Conservation (phyloP, 2,113 vertebrate genomes). For the Triplophysa rosa region DNA sequence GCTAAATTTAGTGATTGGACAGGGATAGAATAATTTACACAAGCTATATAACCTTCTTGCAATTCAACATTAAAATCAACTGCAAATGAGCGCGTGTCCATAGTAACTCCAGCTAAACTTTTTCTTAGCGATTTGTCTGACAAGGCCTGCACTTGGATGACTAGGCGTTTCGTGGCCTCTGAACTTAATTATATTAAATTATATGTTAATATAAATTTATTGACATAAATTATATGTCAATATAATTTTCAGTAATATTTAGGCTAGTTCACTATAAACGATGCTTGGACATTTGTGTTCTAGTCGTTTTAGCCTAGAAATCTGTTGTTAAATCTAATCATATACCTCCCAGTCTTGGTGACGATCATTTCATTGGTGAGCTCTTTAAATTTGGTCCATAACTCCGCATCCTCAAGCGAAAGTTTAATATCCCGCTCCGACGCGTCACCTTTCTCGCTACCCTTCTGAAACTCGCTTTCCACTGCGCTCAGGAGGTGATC, state of each 20-base stretch:
- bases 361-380: constrained; percentile 83
- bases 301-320: too few relatives aligned
- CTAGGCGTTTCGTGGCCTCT: background rate
- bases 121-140: background rate
- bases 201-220: too few relatives aligned
- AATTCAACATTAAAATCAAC: too few relatives aligned
- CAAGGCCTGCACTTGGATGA: background rate
- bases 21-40: too few relatives aligned
- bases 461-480: constrained; percentile 78
- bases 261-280: background rate
- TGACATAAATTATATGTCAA: too few relatives aligned
- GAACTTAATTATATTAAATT: too few relatives aligned
- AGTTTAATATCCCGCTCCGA: constrained; percentile 80
- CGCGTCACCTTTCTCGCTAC: constrained; percentile 78
- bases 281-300: too few relatives aligned
- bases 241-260: background rate
- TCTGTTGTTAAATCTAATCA: background rate
- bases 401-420: constrained; percentile 74
- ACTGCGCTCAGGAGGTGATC: constrained; percentile 81
- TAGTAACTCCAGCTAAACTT: too few relatives aligned
- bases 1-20: too few relatives aligned
- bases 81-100: too few relatives aligned
- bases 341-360: constrained; percentile 79
- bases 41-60: background rate
- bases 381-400: constrained; percentile 81